Conservation (phyloP, 1,140 invertebrate genomes). For the Aphidius gifuensis region DNA sequence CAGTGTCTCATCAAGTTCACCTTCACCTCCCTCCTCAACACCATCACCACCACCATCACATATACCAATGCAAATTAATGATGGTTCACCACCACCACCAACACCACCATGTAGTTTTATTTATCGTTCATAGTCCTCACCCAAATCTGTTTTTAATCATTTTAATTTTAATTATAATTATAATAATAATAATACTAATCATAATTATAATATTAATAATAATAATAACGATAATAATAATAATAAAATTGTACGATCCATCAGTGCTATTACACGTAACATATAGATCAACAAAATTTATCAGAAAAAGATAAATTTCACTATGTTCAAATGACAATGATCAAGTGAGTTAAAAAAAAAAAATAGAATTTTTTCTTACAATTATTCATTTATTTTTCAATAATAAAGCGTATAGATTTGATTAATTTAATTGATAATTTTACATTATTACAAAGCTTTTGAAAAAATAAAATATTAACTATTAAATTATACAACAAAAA, state of each 20-base stretch:
- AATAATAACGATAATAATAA: not conserved
- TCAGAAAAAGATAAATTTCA: no score
- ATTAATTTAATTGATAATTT: no score
- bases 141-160: not conserved
- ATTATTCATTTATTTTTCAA: no score
- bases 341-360: no score
- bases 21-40: slow-evolving; percentile 55
- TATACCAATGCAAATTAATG: slow-evolving; percentile 44
- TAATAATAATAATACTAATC: not conserved
- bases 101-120: slow-evolving; percentile 64
- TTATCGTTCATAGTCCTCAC: slow-evolving; percentile 60
- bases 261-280: slow-evolving; percentile 7
- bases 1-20: slow-evolving; percentile 53
- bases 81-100: slow-evolving; percentile 58
- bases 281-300: not conserved
- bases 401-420: no score
- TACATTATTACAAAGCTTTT: no score
- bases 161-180: not conserved
- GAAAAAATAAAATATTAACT: no score
- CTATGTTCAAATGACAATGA: no score
- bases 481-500: no score
- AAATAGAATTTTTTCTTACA: no score
- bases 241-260: not conserved
- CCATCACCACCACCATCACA: slow-evolving; percentile 52
- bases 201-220: no score